A percentile compares a stretch with the other conserved stretches of the same genome.
These are phyloP conservation scores for Gryllus bimaculatus DNA, from an alignment of 1,140 invertebrate genomes.

Conservation along the genomic window DNA sequence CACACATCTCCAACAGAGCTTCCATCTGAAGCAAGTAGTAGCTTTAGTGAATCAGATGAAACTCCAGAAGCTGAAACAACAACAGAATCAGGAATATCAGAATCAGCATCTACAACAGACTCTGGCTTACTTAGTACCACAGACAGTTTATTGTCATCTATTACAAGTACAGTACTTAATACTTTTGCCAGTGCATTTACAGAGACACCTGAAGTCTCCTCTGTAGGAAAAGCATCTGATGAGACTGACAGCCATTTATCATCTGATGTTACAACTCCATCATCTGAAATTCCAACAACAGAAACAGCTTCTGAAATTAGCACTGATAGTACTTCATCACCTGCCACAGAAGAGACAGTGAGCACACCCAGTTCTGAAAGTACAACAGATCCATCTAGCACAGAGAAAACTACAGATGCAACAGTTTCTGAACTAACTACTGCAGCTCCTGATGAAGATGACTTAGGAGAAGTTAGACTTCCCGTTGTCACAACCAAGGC, in stretches of 20 bases:
- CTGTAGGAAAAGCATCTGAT: background rate
- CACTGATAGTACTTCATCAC: background rate
- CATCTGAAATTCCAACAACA: background rate
- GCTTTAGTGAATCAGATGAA: conserved; percentile 9
- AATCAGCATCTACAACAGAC: conserved; percentile 14
- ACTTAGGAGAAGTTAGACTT: background rate
- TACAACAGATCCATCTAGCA: background rate
- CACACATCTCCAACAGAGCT: background rate
- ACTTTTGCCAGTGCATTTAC: background rate
- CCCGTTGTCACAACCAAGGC: background rate
- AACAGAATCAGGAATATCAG: conserved; percentile 8
- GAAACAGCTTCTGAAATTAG: background rate
- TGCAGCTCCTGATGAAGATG: background rate
- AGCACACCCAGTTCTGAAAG: background rate
- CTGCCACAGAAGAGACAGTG: background rate
- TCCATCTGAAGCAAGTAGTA: background rate
- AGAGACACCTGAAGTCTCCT: background rate
- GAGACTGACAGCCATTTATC: background rate
- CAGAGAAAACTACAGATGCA: background rate
- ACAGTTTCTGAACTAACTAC: conserved; percentile 3
- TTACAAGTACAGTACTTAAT: background rate
- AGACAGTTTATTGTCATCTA: conserved; percentile 16
- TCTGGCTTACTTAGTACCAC: conserved; percentile 19
- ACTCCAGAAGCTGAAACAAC: conserved; percentile 3
- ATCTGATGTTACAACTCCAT: background rate